Evolutionary conservation across 2,797 vertebrate genomes (phyloP).

Genomic region (Falco cherrug): DNA sequence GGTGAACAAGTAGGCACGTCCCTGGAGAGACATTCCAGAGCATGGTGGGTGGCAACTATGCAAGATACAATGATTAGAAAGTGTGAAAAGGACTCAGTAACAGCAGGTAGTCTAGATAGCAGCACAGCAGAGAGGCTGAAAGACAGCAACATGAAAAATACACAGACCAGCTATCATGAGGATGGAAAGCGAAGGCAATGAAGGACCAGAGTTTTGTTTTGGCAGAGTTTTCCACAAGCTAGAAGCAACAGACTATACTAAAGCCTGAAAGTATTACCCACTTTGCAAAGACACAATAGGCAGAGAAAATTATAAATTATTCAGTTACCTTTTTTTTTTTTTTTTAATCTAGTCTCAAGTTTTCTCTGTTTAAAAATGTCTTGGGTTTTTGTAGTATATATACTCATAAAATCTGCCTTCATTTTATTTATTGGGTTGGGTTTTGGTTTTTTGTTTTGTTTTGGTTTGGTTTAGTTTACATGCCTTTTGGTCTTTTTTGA

Average conservation of each 20-base stretch:
- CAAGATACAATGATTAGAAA: neutral
- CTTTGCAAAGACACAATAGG: neutral
- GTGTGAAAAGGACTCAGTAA: neutral
- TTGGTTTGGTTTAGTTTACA: neutral
- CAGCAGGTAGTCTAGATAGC: neutral
- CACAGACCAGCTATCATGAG: neutral
- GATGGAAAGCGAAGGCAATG: neutral
- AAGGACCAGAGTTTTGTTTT: neutral
- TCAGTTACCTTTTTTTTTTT: neutral
- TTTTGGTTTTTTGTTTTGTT: neutral
- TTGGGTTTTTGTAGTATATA: neutral
- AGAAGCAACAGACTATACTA: neutral
- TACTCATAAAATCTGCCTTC: neutral
- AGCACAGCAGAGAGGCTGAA: neutral
- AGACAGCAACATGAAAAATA: neutral
- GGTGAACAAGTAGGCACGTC: neutral
- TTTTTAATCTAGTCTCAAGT: neutral
- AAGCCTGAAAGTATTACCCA: neutral
- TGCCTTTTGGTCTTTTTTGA: neutral
- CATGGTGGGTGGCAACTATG: neutral
- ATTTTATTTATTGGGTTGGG: fast-evolving
- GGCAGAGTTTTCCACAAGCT: neutral
- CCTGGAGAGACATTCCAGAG: neutral
- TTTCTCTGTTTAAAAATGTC: neutral
- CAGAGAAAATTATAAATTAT: neutral